Base-by-base conservation (phyloP, 1,140 invertebrate species). In the Panulirus ornatus region DNA sequence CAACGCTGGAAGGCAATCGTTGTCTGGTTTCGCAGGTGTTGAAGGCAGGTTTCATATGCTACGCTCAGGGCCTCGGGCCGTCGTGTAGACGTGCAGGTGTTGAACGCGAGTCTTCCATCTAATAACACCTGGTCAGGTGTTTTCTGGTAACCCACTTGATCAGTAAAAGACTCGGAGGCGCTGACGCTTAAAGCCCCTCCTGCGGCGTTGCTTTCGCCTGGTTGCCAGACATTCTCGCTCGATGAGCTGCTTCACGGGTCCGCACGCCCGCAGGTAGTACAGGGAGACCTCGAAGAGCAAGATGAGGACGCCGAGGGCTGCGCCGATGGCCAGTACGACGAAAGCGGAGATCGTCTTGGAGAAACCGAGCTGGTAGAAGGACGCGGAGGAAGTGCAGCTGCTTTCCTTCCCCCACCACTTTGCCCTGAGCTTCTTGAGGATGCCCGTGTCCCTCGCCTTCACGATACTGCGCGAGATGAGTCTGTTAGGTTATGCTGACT, bases 311-410 rank as follows among this genome's bases (percentile, higher is more conserved):
- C 71, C 34, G 71, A 36, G 8, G 27, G 34, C 2, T 14, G 5
- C 30, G 71, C 71, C 71, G 27, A 73, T 36, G 30, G 5, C 27
- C 5, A 73, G 34, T 1, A 73, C 2, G 27, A 36, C 71, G 34
- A 73, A 73, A 36, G 71, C 71, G 8, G 71, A 73, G 71, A 73
- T 36, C 27, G 71, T 73, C 71, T 73, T 73, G 71, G 71, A 73
- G 71, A 73, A 73, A 1, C 71, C 71, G n/a, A 73, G 71, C 1
- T 73, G 14, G 5, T 36, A 5, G 71, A 73, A 73, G n/a, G 27
- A 2, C 2, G 16, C 8, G 71, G 16, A 5, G 5, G 71, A 8
- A 5, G 27, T 30, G 19, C 71, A 73, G 71, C 5, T 73, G 71
- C 34, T 9, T 27, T 8, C 30, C 2, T 73, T 27, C 14, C 71